Percentiles rank a stretch among this genome's conserved stretches.
Evolutionary conservation across 2,888 invertebrate species (phyloP).

Genomic region (Spisula subtruncata): DNA sequence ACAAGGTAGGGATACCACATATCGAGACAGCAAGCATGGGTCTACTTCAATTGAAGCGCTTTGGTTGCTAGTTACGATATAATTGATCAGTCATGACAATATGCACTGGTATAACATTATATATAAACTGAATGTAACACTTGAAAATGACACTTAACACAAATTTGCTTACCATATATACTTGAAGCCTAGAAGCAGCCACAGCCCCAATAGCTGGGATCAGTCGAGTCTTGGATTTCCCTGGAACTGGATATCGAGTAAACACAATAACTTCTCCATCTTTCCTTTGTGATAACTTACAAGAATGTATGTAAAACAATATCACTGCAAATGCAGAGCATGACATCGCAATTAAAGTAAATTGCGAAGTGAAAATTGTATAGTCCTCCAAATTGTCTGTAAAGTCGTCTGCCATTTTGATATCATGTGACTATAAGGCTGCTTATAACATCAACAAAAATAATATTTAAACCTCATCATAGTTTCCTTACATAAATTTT

Average conservation of each 20-base stretch:
- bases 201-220: constrained; percentile 71
- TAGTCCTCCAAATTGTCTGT: background rate
- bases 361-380: background rate
- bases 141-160: too few species aligned
- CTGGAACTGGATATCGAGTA: constrained; percentile 77
- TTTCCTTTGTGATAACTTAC: background rate
- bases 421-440: constrained; percentile 59
- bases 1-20: too few species aligned
- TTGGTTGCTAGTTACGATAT: too few species aligned
- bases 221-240: constrained; percentile 78
- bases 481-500: background rate
- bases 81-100: background rate
- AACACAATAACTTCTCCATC: constrained; percentile 71
- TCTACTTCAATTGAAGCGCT: too few species aligned
- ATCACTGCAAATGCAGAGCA: background rate
- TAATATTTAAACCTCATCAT: constrained; percentile 11
- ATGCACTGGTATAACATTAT: background rate
- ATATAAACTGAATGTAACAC: too few species aligned
- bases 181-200: constrained; percentile 75
- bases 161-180: constrained; percentile 70
- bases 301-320: background rate
- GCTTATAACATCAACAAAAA: constrained; percentile 13
- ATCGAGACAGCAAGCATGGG: too few species aligned
- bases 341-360: background rate
- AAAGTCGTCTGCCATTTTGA: constrained; percentile 56